Conservation (phyloP, 2,113 vertebrate species). For the Ctenodactylus gundi region DNA sequence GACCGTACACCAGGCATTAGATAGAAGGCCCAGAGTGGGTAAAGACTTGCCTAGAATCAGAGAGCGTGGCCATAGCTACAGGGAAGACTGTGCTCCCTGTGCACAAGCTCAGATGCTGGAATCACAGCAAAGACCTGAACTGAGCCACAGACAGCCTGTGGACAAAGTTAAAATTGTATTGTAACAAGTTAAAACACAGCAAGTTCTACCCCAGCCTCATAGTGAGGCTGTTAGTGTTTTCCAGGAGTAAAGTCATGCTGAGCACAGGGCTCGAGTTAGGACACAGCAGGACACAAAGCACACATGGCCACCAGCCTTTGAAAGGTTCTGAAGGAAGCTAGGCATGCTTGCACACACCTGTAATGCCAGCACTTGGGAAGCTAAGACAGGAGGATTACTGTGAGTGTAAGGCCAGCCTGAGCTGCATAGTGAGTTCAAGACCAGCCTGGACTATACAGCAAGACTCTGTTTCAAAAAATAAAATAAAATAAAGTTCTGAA, state of each 20-base stretch:
- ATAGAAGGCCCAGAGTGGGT: background rate
- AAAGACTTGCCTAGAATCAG: background rate
- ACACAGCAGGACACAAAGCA: background rate
- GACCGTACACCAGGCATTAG: background rate
- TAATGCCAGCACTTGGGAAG: too few species aligned
- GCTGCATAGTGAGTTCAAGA: too few species aligned
- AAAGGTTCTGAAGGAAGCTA: background rate
- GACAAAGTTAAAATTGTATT: background rate
- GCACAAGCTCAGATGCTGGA: too few species aligned
- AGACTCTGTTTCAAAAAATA: too few species aligned
- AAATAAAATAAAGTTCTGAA: background rate
- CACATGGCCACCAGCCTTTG: background rate
- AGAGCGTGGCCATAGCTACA: background rate
- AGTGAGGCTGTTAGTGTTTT: accelerated
- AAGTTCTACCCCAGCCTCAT: background rate
- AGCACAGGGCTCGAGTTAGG: too few species aligned
- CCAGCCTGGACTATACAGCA: too few species aligned
- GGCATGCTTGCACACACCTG: too few species aligned
- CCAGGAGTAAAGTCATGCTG: background rate
- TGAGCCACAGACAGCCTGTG: background rate
- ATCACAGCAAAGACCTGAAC: background rate
- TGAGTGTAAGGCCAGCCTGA: too few species aligned
- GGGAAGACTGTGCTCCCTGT: background rate
- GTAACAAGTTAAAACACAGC: accelerated
- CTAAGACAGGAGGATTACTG: too few species aligned